Evolutionary conservation across 2,797 vertebrate genomes (phyloP), one percentile per base, ranked within the genome.

Genomic region (Odontamblyopus rebecca): DNA sequence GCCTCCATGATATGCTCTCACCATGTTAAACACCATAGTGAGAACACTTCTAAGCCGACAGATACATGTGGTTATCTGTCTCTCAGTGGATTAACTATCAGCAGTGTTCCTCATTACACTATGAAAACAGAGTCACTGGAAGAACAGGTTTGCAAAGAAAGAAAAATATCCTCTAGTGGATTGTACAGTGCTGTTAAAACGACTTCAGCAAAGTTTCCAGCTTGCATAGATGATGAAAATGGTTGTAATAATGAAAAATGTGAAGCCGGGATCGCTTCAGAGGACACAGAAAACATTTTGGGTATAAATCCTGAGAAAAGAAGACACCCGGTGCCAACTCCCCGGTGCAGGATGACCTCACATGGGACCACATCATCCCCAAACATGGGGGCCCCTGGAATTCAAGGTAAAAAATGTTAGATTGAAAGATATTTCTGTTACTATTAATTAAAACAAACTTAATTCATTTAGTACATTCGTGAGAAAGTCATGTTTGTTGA

Each of bases 1-100:
- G 62, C 72, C 16, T 80, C 69, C 44, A 73, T 89, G 72, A 74
- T 85, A 68, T 91, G 90, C 62, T 11, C 63, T 64, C 73, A 78
- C 41, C 88, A 90, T 35, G 4, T 26, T 23, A 67, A 74, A 67
- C 75, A 74, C 29, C n/a, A 26, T 11, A 71, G 72, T 48, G 72
- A 30, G 9, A 2, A 15, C 57, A 1, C 0, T 1, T 26, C n/a
- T 4, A 54, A 72, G 16, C 44, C 65, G 56, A 66, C 38, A 56
- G 13, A 29, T 4, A 56, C 53, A 66, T 69, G 73, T 0, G 71
- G 53, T 57, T 75, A 60, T 69, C 64, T 72, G 57, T 87, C 86
- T 74, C 44, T 85, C 8, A 38, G 61, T 26, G 88, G 86, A 67
- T 38, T 67, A 29, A 44, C 71, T 1, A 61, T 89, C 71, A 68